Percentiles rank a stretch among this genome's conserved stretches.
phyloP scores from a whole-genome alignment of 2,113 vertebrate species.

The Calidris pygmaea region DNA sequence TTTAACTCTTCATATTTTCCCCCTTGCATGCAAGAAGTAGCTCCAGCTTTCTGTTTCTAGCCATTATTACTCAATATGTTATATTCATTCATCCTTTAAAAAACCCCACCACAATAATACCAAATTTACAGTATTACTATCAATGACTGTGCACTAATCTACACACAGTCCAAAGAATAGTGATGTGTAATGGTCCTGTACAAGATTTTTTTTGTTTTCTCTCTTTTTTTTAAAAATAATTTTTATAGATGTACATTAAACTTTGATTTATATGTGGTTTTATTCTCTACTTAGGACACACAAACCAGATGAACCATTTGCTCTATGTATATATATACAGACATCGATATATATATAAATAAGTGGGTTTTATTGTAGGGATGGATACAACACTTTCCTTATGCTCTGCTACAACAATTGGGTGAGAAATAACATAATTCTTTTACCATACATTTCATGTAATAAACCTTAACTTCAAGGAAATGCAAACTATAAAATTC shows the following conservation, averaged over 20 bases:
- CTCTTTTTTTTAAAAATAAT: not conserved
- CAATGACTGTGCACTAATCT: not conserved
- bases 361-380: not conserved
- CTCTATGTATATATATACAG: not conserved
- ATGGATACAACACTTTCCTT: not conserved
- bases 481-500: slow-evolving; percentile 57
- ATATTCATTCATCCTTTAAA: not conserved
- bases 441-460: slow-evolving; percentile 42
- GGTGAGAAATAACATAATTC: slow-evolving; percentile 53
- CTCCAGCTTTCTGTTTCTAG: not conserved
- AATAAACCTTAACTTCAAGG: slow-evolving; percentile 63
- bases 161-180: not conserved
- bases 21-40: not conserved
- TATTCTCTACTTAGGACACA: not conserved
- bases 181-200: not conserved
- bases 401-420: not conserved
- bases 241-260: not conserved
- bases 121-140: not conserved
- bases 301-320: not conserved
- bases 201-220: not conserved
- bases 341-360: not conserved
- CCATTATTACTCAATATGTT: not conserved
- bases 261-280: not conserved
- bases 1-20: not conserved
- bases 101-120: not conserved